Base-by-base conservation (phyloP, 2,797 vertebrate species). In the Enteromius treurensis region DNA sequence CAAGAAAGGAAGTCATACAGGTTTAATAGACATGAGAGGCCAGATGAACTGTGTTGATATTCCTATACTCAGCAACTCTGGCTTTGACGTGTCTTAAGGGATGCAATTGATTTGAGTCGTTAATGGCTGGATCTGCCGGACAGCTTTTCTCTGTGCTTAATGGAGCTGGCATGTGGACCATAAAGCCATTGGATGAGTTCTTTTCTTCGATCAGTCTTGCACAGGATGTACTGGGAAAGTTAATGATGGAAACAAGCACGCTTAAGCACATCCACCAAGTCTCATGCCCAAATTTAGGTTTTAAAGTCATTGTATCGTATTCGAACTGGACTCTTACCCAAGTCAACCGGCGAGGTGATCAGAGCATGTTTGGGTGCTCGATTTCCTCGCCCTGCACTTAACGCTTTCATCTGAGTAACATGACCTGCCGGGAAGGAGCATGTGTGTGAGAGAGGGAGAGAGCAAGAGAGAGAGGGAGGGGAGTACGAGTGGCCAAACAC, bases 361-460 rank as follows among this genome's bases (percentile, higher is more conserved):
- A 76, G 79, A 60, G 83, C 80, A 58, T 78, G 67, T 86, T 89
- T 90, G 84, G 89, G 53, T 91, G 90, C 88, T 91, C 88, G 90
- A 88, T 90, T 90, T 92, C 89, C 90, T 90, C 88, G 80, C 83
- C 86, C 81, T 86, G 32, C 62, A 92, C 82, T 88, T 84, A 87
- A 60, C 83, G 79, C 87, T 92, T 92, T 92, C 92, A 90, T 92
- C 86, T 90, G 88, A 88, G 93, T 94, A 94, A 94, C 91, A 89
- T 91, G 94, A 95, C 90, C 93, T 91, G 88, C 76, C 84, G 37
- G 86, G 13, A 85, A 79, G 60, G 47, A 45, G 80, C 47, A 67
- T 34, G 23, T 74, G 45, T 42, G 29, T 74, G 32, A n/a, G 65
- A 32, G 65, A 81, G 64, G n/a, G 58, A 64, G 29, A 37, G 64